Evolutionary conservation across 2,797 vertebrate genomes (phyloP), one percentile per base, ranked within the genome.

Genomic region (Thaleichthys pacificus): DNA sequence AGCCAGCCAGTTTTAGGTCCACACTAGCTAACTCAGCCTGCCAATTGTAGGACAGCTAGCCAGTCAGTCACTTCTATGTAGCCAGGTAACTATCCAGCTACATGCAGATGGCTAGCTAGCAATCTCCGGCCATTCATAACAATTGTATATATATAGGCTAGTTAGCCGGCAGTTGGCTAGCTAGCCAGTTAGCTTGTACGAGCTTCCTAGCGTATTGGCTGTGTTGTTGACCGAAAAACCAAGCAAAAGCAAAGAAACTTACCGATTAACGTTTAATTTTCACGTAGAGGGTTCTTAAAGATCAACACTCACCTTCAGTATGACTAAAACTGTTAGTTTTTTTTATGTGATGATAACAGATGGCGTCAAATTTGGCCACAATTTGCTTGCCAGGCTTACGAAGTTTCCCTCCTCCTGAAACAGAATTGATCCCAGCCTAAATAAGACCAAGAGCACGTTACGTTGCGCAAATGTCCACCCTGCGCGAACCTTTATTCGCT

Each of bases 371-470:
- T 82, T 77, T 77, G 78, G 84, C 78, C 81, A 83, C 81, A 83
- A 49, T 6, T 51, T 22, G 22, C 22, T 66, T 22, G 14, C 64
- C 22, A 66, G 71, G 69, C 80, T 66, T 70, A 74, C 73, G 73
- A 85, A 85, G 84, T 85, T 84, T 85, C 82, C 80, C 82, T 85
- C 84, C 82, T 80, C 78, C 83, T 81, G 77, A 71, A 75, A 77
- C 72, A 58, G 75, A 85, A 75, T 78, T 72, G 79, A 72, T 78
- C 78, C 77, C 74, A 80, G 80, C 77, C 84, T 84, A 85, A 82
- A 84, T 80, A 82, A 78, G 84, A 82, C 84, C 84, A 56, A 11
- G 51, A 5, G 4, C 49, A 5, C 51, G 51, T 56, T 56, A 17
- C 51, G 51, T 56, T 56, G 15, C 19, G 17, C 4, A 51, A 51